These are phyloP conservation scores for Tursiops truncatus DNA, from an alignment of 2,113 vertebrate genomes.

Conservation along the genomic window DNA sequence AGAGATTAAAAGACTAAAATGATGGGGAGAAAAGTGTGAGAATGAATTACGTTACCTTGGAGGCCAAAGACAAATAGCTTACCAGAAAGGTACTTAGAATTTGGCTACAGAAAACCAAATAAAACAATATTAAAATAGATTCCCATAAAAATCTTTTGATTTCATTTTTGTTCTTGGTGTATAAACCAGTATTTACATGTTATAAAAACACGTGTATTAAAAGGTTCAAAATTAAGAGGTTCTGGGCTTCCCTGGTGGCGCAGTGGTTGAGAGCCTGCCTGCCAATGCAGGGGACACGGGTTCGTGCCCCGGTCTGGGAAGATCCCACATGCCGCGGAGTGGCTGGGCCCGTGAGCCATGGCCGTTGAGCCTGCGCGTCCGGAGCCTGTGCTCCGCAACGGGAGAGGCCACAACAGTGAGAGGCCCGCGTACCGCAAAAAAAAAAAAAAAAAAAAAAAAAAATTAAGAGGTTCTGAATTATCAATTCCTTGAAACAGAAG, in stretches of 20 bases:
- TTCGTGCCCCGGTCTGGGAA: no score
- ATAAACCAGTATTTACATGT: background rate
- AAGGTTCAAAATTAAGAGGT: slow-evolving; percentile 24
- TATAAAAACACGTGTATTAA: background rate
- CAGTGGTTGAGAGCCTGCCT: no score
- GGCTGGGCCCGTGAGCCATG: no score
- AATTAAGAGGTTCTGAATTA: slow-evolving; percentile 17
- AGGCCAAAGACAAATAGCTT: background rate
- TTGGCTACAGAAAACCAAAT: slow-evolving; percentile 22
- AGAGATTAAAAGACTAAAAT: background rate
- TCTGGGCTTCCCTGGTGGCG: background rate
- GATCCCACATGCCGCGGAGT: no score
- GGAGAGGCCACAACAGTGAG: no score
- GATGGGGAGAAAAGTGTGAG: background rate
- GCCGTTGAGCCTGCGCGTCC: no score
- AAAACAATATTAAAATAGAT: background rate
- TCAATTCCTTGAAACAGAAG: background rate
- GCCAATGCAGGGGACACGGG: no score
- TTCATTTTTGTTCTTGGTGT: slow-evolving; percentile 24
- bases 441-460: background rate
- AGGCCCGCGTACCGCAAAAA: no score
- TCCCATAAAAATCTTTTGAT: background rate
- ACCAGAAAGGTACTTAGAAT: background rate
- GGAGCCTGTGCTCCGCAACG: no score
- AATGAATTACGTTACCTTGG: background rate